Evolutionary conservation across 2,113 vertebrate species (phyloP).

Genomic region (Epinephelus cyanopodus): DNA sequence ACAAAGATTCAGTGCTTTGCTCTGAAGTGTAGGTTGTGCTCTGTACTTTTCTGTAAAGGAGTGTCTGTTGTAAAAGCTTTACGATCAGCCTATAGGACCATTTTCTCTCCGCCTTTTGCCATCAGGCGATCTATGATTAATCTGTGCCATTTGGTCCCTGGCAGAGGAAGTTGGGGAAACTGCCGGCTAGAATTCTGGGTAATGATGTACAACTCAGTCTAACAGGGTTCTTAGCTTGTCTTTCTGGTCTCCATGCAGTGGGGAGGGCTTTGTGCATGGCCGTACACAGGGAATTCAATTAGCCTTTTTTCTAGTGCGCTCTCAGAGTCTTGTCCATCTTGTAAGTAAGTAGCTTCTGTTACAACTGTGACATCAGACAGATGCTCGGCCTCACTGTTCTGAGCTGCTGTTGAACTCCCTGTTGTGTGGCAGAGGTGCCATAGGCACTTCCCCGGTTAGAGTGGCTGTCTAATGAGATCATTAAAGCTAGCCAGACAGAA

Average conservation of each 20-base stretch:
- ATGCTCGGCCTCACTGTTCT: conserved; percentile 35
- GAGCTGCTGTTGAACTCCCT: conserved; percentile 46
- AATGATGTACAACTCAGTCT: conserved; percentile 68
- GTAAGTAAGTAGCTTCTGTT: conserved; percentile 60
- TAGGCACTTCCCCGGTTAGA: conserved; percentile 48
- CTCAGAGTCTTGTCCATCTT: conserved; percentile 49
- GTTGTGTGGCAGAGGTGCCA: conserved; percentile 54
- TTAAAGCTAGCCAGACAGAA: conserved; percentile 76
- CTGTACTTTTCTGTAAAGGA: background rate
- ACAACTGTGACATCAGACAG: conserved; percentile 61
- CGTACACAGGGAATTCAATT: conserved; percentile 68
- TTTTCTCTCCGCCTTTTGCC: conserved; percentile 39
- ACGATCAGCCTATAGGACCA: conserved; percentile 30
- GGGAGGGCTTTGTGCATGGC: conserved; percentile 22
- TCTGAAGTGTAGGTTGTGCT: background rate
- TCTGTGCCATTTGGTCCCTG: conserved; percentile 72
- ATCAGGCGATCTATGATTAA: conserved; percentile 64
- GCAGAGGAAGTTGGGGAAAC: conserved; percentile 69
- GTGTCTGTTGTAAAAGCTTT: conserved; percentile 26
- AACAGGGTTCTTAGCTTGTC: conserved; percentile 47
- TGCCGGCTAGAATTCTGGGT: conserved; percentile 71
- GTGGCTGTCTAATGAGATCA: conserved; percentile 81
- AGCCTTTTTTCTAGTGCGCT: conserved; percentile 35
- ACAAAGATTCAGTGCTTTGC: background rate
- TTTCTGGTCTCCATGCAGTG: conserved; percentile 28